Evolutionary conservation across 2,113 vertebrate genomes (phyloP).

Genomic region (Leptobrachium leishanense): DNA sequence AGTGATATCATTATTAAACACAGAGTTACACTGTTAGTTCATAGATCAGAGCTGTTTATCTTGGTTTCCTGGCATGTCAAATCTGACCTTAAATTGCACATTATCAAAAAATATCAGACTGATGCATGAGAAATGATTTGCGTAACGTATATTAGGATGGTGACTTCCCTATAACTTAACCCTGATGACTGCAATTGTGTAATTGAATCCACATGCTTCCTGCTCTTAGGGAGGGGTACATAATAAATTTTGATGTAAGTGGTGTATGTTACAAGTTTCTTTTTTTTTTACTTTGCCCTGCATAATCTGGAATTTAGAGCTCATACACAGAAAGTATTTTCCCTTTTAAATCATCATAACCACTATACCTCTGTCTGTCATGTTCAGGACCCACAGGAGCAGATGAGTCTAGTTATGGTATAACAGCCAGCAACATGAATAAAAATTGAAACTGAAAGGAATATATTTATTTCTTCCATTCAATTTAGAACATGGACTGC

Average conservation of each 20-base stretch:
- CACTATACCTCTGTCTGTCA: neutral
- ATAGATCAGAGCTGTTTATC: neutral
- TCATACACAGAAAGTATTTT: neutral
- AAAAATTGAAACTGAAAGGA: too few species aligned
- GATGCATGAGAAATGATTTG: slow-evolving; percentile 6
- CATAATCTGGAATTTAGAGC: neutral
- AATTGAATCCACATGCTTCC: slow-evolving; percentile 23
- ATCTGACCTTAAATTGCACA: neutral
- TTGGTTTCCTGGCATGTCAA: neutral
- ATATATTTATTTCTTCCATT: too few species aligned
- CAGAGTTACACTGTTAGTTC: neutral
- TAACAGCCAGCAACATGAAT: too few species aligned
- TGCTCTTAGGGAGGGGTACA: slow-evolving; percentile 12
- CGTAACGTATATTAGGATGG: neutral
- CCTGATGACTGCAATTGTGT: slow-evolving; percentile 1
- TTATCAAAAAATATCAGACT: slow-evolving; percentile 9
- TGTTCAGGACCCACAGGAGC: neutral
- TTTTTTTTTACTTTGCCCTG: neutral
- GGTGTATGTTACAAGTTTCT: neutral
- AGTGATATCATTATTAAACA: too few species aligned
- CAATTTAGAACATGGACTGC: too few species aligned
- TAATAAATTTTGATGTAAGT: slow-evolving; percentile 5
- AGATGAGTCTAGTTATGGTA: too few species aligned
- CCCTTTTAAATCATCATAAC: neutral
- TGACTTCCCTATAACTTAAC: slow-evolving; percentile 23